Evolutionary conservation across 2,888 invertebrate species (phyloP), one percentile per base, ranked within the genome.

Genomic region (Galerucella calmariensis): DNA sequence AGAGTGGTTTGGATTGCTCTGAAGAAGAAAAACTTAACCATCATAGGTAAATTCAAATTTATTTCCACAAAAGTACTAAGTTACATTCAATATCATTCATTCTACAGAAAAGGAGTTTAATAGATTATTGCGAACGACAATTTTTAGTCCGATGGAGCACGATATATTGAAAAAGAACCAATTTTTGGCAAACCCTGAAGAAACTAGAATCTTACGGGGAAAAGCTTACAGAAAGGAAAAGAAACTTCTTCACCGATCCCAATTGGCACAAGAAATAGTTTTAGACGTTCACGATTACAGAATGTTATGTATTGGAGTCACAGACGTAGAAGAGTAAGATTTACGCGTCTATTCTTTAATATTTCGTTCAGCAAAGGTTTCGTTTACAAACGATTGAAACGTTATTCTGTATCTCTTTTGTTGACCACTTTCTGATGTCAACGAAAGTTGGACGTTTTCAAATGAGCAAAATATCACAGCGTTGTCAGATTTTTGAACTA

Each of bases 1-100:
- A 90, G 91, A 81, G 90, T 92, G 65, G 90, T 92, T 51, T 93
- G 92, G 92, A 88, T 92, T 77, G 91, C 92, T 27, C 84, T 92
- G 58, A 89, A 90, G 70, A 88, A 92, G 67, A 91, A 89, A 83
- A 84, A 90, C 78, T 90, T 90, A 79, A 88, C 89, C 81, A 87
- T 91, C 80, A 92, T 93, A 81, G 92, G 92, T 92, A 84, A 81
- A 44, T 8, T 46, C 51, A 53, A 70, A 66, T 65, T 59, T 58
- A 56, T 27, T 48, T 48, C n/a, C 51, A 35, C 66, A 69, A 41
- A 14, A 56, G 27, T 20, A 27, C n/a, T 51, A 9, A 67, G 51
- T 41, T 41, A 0, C 20, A 41, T 41, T 41, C 8, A 41, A 41
- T 41, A 0, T 41, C 8, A 9, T 51, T 51, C 8, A 51, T 14